Percentiles rank a stretch among this genome's conserved stretches.
phyloP scores from a whole-genome alignment of 2,113 vertebrate species.

The Lycocorax pyrrhopterus region DNA sequence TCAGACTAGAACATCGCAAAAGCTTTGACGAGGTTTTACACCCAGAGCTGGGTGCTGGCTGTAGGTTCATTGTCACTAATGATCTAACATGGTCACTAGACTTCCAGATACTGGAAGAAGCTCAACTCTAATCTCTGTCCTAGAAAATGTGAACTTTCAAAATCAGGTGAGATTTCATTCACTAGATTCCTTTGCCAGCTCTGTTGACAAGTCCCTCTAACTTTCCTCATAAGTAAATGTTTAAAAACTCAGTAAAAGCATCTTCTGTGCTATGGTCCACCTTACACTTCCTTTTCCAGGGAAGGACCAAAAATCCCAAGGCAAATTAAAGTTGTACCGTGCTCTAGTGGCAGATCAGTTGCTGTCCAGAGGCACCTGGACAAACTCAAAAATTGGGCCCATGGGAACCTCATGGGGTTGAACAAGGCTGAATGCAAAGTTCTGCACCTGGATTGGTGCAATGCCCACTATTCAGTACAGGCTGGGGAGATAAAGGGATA shows the following conservation, averaged over 20 bases:
- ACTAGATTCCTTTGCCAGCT: not conserved
- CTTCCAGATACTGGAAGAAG: not conserved
- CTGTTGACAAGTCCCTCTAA: not conserved
- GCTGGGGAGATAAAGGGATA: not conserved
- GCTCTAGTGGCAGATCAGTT: not conserved
- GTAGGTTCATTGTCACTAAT: not conserved
- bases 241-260: not conserved
- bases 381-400: not conserved
- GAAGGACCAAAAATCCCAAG: not conserved
- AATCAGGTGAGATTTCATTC: not conserved
- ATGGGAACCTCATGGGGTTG: not conserved
- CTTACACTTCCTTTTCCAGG: not conserved
- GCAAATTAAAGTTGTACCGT: not conserved
- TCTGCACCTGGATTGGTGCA: not conserved
- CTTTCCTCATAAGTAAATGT: not conserved
- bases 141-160: not conserved
- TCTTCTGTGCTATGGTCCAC: not conserved
- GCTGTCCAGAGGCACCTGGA: not conserved
- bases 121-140: not conserved
- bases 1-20: not conserved
- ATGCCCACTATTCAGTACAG: too few species aligned
- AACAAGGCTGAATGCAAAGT: not conserved
- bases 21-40: not conserved
- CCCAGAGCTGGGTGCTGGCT: not conserved
- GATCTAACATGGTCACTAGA: not conserved